A percentile compares a stretch with the other conserved stretches of the same genome.
Evolutionary conservation across 2,797 vertebrate genomes (phyloP).

Genomic region (Prunella strophiata): DNA sequence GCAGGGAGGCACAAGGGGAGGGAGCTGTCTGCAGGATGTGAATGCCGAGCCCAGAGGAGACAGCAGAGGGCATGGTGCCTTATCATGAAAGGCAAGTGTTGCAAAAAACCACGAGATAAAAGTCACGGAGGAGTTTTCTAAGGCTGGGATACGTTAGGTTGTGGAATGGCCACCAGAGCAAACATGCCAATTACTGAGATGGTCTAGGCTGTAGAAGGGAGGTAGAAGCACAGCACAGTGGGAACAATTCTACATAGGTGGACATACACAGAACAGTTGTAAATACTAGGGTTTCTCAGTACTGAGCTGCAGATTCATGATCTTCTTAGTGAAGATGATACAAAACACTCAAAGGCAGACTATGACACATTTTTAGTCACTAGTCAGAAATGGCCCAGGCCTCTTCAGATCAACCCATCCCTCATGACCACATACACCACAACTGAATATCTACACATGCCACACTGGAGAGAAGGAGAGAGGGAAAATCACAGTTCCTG

Average conservation of each 20-base stretch:
- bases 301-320: background rate
- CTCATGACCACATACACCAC: background rate
- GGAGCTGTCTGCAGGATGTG: background rate
- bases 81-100: background rate
- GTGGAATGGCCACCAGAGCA: background rate
- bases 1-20: fast-evolving
- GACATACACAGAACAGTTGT: background rate
- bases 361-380: background rate
- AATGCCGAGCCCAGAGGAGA: background rate
- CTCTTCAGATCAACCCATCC: background rate
- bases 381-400: background rate
- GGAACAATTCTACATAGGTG: background rate
- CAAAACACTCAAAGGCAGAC: background rate
- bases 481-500: background rate
- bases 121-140: background rate
- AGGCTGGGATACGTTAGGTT: background rate
- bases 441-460: background rate
- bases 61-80: background rate
- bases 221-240: background rate
- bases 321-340: background rate
- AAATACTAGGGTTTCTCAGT: background rate
- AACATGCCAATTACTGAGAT: background rate
- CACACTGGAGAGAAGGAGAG: background rate
- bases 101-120: fast-evolving
- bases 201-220: background rate